Conservation (phyloP, 2,113 vertebrate species). For the Gorsachius goisagi region DNA sequence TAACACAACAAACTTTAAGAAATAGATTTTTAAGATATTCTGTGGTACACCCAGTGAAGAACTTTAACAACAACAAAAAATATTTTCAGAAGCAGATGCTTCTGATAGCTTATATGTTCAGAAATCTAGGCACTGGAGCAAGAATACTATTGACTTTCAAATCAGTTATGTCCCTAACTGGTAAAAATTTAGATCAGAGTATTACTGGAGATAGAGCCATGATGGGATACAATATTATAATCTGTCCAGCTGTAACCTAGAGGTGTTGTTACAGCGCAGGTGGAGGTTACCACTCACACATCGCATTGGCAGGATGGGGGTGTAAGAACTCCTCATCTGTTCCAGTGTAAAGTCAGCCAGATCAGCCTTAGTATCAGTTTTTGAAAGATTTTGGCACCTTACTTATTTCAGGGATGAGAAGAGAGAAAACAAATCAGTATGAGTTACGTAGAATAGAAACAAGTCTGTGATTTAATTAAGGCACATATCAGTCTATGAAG, state of each 20-base stretch:
- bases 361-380: not conserved
- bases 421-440: not conserved
- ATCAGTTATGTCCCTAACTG: not conserved
- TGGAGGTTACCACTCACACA: not conserved
- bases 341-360: not conserved
- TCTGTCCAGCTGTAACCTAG: not conserved
- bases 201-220: not conserved
- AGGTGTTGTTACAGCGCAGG: not conserved
- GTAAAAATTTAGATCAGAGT: not conserved
- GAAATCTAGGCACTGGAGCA: not conserved
- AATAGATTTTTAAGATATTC: not conserved
- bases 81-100: accelerated
- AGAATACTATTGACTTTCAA: not conserved
- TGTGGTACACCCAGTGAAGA: not conserved
- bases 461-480: not conserved
- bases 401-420: not conserved
- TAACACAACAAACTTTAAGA: not conserved
- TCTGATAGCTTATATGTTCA: not conserved
- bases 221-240: not conserved
- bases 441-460: not conserved
- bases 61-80: not conserved
- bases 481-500: not conserved
- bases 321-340: not conserved
- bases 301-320: accelerated
- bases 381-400: not conserved